phyloP scores from a whole-genome alignment of 2,113 vertebrate genomes.

The Sinocyclocheilus grahami region DNA sequence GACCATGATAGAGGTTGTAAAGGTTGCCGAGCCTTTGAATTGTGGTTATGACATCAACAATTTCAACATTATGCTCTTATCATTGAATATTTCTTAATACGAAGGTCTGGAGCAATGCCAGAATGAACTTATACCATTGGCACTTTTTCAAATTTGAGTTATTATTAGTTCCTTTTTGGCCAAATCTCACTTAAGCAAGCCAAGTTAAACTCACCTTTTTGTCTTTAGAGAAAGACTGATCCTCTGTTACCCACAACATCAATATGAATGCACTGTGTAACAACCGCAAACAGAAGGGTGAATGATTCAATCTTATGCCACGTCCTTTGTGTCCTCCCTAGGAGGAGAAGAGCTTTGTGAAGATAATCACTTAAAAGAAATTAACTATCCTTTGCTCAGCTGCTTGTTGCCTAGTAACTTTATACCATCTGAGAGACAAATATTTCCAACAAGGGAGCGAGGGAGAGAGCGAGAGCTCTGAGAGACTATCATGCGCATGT shows the following conservation, averaged over 20 bases:
- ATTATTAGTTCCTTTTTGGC: background rate
- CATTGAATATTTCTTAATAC: background rate
- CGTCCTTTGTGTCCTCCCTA: background rate
- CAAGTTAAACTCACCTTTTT: background rate
- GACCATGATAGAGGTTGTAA: background rate
- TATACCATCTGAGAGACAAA: conserved; percentile 46
- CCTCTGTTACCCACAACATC: background rate
- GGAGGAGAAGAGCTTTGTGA: conserved; percentile 32
- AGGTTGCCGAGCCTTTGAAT: conserved; percentile 5
- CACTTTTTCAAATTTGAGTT: conserved; percentile 7
- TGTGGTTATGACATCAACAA: conserved; percentile 9
- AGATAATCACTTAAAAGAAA: conserved; percentile 45
- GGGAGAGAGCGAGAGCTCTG: conserved; percentile 10
- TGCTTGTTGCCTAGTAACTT: conserved; percentile 59
- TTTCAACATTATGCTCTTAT: conserved; percentile 6
- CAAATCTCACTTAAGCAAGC: background rate
- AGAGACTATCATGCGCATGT: conserved; percentile 44
- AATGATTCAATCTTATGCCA: background rate
- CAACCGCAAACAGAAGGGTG: conserved; percentile 14
- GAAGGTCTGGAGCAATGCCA: background rate
- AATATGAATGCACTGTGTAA: background rate
- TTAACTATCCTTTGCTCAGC: conserved; percentile 37
- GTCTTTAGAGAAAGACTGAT: background rate
- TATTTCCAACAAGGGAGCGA: conserved; percentile 26
- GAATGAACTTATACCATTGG: background rate